These are phyloP conservation scores for Ailurus styani DNA, from an alignment of 2,113 vertebrate species.

Conservation along the genomic window DNA sequence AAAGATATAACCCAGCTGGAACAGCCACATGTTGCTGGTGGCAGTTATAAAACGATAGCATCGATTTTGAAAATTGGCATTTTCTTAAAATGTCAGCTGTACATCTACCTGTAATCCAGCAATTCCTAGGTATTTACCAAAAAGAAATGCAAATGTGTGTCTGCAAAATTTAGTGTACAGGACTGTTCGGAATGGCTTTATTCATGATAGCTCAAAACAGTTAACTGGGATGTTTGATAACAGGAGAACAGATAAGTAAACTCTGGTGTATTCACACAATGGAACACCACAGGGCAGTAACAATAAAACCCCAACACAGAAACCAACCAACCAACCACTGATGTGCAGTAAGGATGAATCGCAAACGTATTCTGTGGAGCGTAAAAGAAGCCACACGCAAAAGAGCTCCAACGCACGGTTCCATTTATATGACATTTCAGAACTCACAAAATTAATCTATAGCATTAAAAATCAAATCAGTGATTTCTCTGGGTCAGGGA, in stretches of 20 bases:
- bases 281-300: neutral
- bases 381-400: neutral
- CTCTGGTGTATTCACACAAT: neutral
- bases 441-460: neutral
- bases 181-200: neutral
- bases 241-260: neutral
- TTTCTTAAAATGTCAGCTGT: neutral
- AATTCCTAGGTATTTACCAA: neutral
- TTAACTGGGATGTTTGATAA: neutral
- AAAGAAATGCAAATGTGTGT: neutral
- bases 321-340: neutral
- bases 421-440: neutral
- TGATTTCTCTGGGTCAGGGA: neutral
- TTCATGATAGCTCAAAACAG: neutral
- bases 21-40: no score
- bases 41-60: neutral
- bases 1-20: neutral
- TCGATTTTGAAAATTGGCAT: neutral
- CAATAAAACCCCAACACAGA: neutral
- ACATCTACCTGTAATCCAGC: neutral
- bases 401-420: neutral
- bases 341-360: neutral
- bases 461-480: neutral
- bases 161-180: neutral
- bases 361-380: neutral